A percentile compares a stretch with the other conserved stretches of the same genome.
Evolutionary conservation across 2,797 vertebrate genomes (phyloP).

Genomic region (Dermochelys coriacea): DNA sequence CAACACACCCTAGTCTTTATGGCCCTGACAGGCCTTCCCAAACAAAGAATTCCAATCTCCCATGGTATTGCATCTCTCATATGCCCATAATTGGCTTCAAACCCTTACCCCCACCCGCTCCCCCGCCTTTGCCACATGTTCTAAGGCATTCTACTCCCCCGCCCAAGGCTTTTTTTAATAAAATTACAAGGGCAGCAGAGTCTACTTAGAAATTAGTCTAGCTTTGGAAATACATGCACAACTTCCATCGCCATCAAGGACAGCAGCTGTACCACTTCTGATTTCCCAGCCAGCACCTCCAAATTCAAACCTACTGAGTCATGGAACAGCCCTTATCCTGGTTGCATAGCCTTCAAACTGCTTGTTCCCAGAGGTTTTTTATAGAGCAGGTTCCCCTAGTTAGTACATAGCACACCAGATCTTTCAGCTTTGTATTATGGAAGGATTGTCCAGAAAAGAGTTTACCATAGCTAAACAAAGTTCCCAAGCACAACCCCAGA

Average conservation of each 20-base stretch:
- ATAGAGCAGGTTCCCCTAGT: neutral
- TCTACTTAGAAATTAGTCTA: neutral
- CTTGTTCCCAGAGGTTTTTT: neutral
- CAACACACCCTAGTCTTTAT: neutral
- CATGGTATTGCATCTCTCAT: neutral
- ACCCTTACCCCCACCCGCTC: no score
- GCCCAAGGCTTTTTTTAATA: neutral
- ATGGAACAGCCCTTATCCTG: neutral
- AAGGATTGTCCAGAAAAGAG: neutral
- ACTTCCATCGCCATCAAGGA: rapidly evolving
- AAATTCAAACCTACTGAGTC: neutral
- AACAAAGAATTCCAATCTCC: neutral
- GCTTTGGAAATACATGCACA: neutral
- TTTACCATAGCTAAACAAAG: rapidly evolving
- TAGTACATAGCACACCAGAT: neutral
- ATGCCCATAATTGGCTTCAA: neutral
- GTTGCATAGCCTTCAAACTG: neutral
- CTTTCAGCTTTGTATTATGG: neutral
- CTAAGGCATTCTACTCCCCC: neutral
- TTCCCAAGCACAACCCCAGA: neutral
- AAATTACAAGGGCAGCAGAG: neutral
- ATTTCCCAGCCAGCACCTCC: rapidly evolving
- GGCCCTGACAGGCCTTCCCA: neutral
- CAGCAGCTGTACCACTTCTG: neutral
- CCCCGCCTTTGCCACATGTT: neutral